Base-by-base conservation (phyloP, 1,140 invertebrate genomes). In the Drosophila rufa region DNA sequence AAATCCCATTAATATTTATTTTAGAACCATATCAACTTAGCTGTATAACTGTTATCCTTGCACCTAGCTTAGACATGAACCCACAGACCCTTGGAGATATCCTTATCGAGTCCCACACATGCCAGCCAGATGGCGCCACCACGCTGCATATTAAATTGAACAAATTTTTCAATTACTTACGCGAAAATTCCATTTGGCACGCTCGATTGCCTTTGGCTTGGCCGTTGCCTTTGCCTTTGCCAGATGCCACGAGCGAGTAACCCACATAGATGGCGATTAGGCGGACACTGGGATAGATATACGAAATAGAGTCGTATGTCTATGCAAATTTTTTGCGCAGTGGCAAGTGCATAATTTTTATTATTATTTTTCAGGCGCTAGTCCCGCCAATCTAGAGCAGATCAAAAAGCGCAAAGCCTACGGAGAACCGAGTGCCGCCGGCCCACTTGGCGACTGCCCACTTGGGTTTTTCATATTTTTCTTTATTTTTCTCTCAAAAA, bases 341-440 rank as follows among this genome's bases (percentile, higher is more conserved):
- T 61, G 69, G 85, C 84, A 89, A 89, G 84, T 89, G 84, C 84
- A 89, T 84, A 89, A 79, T 80, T 83, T 89, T 77, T 89, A 87
- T 89, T 82, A 56, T 86, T 81, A 60, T 71, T 67, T 75, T 47
- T 84, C 60, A 82, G 80, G 80, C 83, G 77, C 80, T 89, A 61
- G 55, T 80, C 78, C 84, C 76, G 84, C 76, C 85, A 89, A 89
- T 89, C 81, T 84, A 74, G 78, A 83, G 62, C 50, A 89, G 85
- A 89, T 89, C 81, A 84, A 85, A 90, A 79, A 89, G 84, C 77
- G 80, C 77, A 89, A 70, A 87, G 84, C 84, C 84, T 80, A 89
- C 80, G 53, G 80, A 79, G 70, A 58, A 57, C 66, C 65, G 64
- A 65, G 59, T 50, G 69, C 36, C 56, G 68, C 42, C 70, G 77